Evolutionary conservation across 2,888 invertebrate genomes (phyloP).

Genomic region (Megaustenia siamemsis): DNA sequence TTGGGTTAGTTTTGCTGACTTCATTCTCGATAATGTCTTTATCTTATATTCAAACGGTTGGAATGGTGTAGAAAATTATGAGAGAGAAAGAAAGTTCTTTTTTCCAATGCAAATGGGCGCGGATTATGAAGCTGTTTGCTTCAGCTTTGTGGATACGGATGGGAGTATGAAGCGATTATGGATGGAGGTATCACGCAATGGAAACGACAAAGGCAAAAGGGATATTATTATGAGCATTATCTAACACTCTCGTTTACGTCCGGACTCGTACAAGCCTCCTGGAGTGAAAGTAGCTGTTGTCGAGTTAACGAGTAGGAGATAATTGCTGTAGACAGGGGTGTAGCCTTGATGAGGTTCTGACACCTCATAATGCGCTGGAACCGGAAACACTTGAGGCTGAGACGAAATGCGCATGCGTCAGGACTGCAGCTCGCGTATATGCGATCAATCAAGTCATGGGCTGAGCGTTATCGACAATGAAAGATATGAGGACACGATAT

Average conservation of each 20-base stretch:
- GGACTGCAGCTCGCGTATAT: constrained; percentile 19
- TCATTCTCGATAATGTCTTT: too few species aligned
- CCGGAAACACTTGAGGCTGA: constrained; percentile 39
- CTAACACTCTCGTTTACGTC: neutral
- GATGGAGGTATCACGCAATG: neutral
- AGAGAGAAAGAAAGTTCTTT: too few species aligned
- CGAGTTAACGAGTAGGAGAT: constrained; percentile 17
- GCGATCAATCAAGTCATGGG: constrained; percentile 37
- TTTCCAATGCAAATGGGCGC: neutral
- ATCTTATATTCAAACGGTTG: too few species aligned
- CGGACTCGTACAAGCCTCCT: neutral
- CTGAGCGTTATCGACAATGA: constrained; percentile 14
- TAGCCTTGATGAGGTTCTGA: constrained; percentile 37
- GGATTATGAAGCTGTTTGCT: neutral
- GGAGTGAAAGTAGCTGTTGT: constrained; percentile 22
- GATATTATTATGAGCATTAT: constrained; percentile 2
- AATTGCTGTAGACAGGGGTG: constrained; percentile 27
- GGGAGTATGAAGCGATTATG: constrained; percentile 9
- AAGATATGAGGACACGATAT: neutral
- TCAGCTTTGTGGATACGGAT: neutral
- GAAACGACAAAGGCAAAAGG: too few species aligned
- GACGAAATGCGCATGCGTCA: constrained; percentile 32
- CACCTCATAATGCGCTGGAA: constrained; percentile 30
- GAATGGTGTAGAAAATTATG: too few species aligned
- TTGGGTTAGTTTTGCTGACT: too few species aligned